A percentile compares a stretch with the other conserved stretches of the same genome.
Conservation (phyloP, 37 sponge, comb jelly and placozoan species). For the Chondrilla cf. caribensis region DNA sequence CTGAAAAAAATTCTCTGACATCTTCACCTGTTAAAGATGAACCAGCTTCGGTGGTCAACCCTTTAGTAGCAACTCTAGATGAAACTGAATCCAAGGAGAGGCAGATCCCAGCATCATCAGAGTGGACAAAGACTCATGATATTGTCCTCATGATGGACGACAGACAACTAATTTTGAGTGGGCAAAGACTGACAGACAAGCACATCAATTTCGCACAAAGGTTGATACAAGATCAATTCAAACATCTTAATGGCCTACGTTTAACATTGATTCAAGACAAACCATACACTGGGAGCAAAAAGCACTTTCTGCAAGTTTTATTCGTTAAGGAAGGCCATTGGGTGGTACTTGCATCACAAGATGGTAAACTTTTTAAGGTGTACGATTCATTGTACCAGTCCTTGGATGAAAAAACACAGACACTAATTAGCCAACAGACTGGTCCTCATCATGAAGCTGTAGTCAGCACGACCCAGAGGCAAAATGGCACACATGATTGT, state of each 20-base stretch:
- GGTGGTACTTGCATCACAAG: neutral
- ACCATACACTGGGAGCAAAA: neutral
- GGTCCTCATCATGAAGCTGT: neutral
- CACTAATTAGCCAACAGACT: neutral
- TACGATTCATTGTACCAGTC: neutral
- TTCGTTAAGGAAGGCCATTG: constrained; percentile 14
- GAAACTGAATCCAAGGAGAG: no score
- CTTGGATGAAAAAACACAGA: neutral
- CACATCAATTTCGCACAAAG: constrained; percentile 6
- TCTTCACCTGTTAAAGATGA: neutral
- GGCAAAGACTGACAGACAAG: neutral
- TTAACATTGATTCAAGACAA: constrained; percentile 3
- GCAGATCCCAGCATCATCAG: no score
- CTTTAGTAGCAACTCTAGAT: no score
- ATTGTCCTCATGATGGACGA: no score
- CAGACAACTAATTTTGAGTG: neutral
- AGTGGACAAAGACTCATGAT: no score
- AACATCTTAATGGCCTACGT: neutral
- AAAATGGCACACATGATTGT: neutral
- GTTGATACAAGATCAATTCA: constrained; percentile 2
- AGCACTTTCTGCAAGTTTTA: constrained; percentile 1
- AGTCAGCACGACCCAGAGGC: neutral
- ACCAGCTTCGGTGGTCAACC: neutral
- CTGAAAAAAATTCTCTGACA: neutral
- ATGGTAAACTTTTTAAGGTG: neutral